Evolutionary conservation across 2,888 invertebrate genomes (phyloP), one percentile per base, ranked within the genome.

Genomic region (Autographa pulchrina): DNA sequence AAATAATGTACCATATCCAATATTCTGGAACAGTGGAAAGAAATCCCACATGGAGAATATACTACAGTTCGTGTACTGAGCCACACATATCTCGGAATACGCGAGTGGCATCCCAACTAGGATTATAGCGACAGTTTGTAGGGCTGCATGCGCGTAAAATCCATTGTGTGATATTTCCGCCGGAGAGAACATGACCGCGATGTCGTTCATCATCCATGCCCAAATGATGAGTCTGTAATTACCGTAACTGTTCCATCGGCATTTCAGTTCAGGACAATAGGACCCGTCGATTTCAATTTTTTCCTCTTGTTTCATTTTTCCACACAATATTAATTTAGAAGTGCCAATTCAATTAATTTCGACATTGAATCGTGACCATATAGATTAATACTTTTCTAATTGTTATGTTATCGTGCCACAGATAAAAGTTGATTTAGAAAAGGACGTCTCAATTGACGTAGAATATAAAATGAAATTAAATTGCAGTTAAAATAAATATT

Each of bases 181-280:
- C 4, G 92, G 90, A 61, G 87, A 83, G 62, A 88, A 88, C 72
- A 90, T 87, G 9, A 92, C 67, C 1, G 92, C 80, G 7, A 87
- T 78, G 83, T 95, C 94, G 69, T 93, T 93, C 86, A 94, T 85
- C 93, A 94, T 93, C 92, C 93, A 94, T 32, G 88, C 90, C 89
- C 91, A 92, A 65, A 95, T 11, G 14, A 95, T 75, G 16, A 93
- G 73, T 86, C 85, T 92, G 77, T 93, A 95, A 65, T 88, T 90
- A 35, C 77, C 81, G 65, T 94, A 93, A 74, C 82, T 89, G 14
- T 87, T 88, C 94, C 94, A 94, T 18, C 90, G 89, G 76, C 86
- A 82, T 68, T 88, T 86, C 38, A 77, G 70, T 72, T 88, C 75
- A 3, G 85, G 78, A 67, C 74, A 82, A 76, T 86, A 86, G 78